These are phyloP conservation scores for Rhinogobio ventralis DNA, from an alignment of 2,797 vertebrate genomes.

Conservation along the genomic window DNA sequence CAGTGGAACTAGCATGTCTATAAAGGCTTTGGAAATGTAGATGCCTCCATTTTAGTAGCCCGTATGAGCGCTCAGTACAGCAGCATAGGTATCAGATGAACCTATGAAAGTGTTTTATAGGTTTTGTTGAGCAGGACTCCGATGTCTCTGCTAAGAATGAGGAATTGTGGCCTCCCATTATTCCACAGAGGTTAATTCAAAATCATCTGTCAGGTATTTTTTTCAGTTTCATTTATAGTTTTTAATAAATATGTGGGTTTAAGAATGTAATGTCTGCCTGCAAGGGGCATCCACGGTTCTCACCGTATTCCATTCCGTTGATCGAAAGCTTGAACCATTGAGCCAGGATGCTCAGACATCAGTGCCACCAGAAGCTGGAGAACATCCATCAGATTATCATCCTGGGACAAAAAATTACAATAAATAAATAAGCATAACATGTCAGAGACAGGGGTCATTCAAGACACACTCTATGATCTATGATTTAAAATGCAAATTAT, in stretches of 20 bases:
- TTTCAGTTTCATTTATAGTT: background rate
- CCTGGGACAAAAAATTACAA: constrained; percentile 74
- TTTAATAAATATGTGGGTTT: background rate
- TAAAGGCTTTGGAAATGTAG: constrained; percentile 55
- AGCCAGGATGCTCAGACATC: constrained; percentile 94
- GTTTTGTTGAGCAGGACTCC: constrained; percentile 15
- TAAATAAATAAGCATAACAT: constrained; percentile 40
- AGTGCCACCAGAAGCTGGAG: constrained; percentile 95
- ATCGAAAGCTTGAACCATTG: constrained; percentile 97
- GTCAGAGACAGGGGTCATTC: constrained; percentile 16
- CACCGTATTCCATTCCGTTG: constrained; percentile 97
- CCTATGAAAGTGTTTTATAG: constrained; percentile 50
- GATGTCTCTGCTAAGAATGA: constrained; percentile 22
- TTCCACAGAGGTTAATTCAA: background rate
- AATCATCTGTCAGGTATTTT: background rate
- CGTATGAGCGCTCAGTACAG: constrained; percentile 32
- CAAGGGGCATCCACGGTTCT: constrained; percentile 15
- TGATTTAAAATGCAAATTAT: background rate
- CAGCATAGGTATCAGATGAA: constrained; percentile 50
- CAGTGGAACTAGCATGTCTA: constrained; percentile 48
- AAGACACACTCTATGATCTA: background rate
- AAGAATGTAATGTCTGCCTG: background rate
- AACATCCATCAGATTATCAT: constrained; percentile 98
- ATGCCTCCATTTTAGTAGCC: constrained; percentile 48
- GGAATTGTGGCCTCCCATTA: constrained; percentile 5